A percentile compares a stretch with the other conserved stretches of the same genome.
Conservation (phyloP, 2,797 vertebrate genomes). For the Acanthurus tractus region DNA sequence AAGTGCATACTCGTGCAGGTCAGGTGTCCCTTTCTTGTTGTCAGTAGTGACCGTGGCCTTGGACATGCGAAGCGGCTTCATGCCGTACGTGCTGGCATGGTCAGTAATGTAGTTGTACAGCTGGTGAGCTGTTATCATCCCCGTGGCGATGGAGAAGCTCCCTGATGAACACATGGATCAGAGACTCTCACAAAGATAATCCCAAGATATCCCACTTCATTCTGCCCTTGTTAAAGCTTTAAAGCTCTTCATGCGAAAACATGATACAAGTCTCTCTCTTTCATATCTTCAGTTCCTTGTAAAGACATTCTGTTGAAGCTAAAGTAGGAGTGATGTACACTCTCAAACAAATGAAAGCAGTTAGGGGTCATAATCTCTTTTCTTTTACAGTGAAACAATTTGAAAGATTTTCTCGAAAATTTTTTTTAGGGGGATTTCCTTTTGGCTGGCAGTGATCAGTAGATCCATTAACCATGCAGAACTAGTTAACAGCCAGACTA, state of each 20-base stretch:
- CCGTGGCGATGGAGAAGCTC: constrained; percentile 91
- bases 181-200: constrained; percentile 22
- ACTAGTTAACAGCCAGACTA: too few species aligned
- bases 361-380: not conserved
- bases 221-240: too few species aligned
- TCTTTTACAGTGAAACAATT: not conserved
- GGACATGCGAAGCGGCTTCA: constrained; percentile 97
- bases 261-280: constrained; percentile 3
- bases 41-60: constrained; percentile 81
- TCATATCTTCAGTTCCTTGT: not conserved
- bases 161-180: constrained; percentile 79
- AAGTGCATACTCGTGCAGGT: constrained; percentile 95
- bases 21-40: constrained; percentile 88
- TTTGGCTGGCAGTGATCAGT: not conserved
- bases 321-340: not conserved
- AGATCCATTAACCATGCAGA: too few species aligned
- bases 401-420: not conserved
- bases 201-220: not conserved
- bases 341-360: constrained; percentile 7
- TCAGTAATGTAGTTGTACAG: constrained; percentile 98
- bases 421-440: not conserved
- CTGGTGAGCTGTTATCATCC: constrained; percentile 97
- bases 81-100: constrained; percentile 94
- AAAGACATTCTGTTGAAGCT: not conserved
- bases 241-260: not conserved